phyloP scores from a whole-genome alignment of 2,888 invertebrate species.

The Lacanobia oleracea region DNA sequence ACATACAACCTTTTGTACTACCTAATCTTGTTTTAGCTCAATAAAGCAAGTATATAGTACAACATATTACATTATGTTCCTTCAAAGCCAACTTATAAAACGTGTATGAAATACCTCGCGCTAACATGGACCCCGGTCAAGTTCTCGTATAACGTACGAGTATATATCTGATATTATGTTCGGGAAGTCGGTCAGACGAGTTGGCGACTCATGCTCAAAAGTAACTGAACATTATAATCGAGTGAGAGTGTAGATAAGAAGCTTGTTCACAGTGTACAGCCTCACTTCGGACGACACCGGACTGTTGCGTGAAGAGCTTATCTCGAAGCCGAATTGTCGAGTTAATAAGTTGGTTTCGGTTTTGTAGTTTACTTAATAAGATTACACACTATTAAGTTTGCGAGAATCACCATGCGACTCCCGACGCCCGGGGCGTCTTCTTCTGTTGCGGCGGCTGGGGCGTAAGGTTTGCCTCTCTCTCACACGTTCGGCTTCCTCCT shows the following conservation, averaged over 20 bases:
- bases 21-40: too few relatives aligned
- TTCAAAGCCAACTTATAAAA: too few relatives aligned
- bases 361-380: too few relatives aligned
- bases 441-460: too few relatives aligned
- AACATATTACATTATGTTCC: too few relatives aligned
- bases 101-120: background rate
- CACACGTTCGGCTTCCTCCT: too few relatives aligned
- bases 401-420: too few relatives aligned
- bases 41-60: too few relatives aligned
- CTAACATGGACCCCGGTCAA: slow-evolving; percentile 1
- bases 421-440: too few relatives aligned
- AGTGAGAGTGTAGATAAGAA: slow-evolving; percentile 4
- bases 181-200: slow-evolving; percentile 1
- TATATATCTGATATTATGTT: slow-evolving; percentile 15
- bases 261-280: slow-evolving; percentile 6
- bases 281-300: background rate
- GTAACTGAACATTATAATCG: slow-evolving; percentile 30
- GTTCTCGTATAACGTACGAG: slow-evolving; percentile 2
- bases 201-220: slow-evolving; percentile 13
- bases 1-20: too few relatives aligned
- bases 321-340: background rate
- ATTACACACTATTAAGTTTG: too few relatives aligned
- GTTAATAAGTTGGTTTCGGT: background rate
- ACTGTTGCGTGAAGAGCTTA: background rate
- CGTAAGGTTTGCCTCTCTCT: too few relatives aligned